Percentiles rank a stretch among this genome's conserved stretches.
Evolutionary conservation across 30 jellyfish, hydroid and myxozoan genomes (phyloP).

Genomic region (Nemopilema nomurai): DNA sequence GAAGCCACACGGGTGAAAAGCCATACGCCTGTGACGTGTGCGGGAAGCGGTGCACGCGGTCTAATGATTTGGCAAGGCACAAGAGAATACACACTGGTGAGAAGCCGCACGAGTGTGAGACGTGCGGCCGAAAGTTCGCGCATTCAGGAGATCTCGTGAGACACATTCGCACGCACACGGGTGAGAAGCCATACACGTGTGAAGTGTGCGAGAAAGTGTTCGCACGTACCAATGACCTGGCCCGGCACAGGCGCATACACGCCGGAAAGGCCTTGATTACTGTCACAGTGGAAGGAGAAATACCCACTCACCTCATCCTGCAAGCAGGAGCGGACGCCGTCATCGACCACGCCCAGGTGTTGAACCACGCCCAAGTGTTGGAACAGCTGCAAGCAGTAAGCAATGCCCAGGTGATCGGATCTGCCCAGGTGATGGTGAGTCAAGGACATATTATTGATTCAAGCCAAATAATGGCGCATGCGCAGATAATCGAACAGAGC

Average conservation of each 20-base stretch:
- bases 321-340: slow-evolving; percentile 66
- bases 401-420: slow-evolving; percentile 47
- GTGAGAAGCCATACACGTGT: slow-evolving; percentile 94
- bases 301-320: slow-evolving; percentile 65
- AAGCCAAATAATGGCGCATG: slow-evolving; percentile 38
- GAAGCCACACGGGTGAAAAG: slow-evolving; percentile 95
- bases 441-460: slow-evolving; percentile 55
- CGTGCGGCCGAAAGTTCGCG: slow-evolving; percentile 89
- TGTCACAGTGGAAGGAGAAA: slow-evolving; percentile 65
- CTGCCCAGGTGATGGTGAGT: slow-evolving; percentile 51
- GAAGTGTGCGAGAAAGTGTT: slow-evolving; percentile 80
- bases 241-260: slow-evolving; percentile 70
- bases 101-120: slow-evolving; percentile 89
- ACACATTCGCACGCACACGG: slow-evolving; percentile 93
- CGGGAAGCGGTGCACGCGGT: slow-evolving; percentile 86
- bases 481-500: slow-evolving; percentile 27
- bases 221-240: slow-evolving; percentile 71
- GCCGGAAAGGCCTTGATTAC: slow-evolving; percentile 63
- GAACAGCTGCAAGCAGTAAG: slow-evolving; percentile 66
- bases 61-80: slow-evolving; percentile 91
- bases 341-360: slow-evolving; percentile 65
- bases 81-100: slow-evolving; percentile 96
- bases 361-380: slow-evolving; percentile 64
- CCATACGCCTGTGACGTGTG: slow-evolving; percentile 90
- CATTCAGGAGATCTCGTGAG: slow-evolving; percentile 88